Percentiles rank a stretch among this genome's conserved stretches.
Conservation (phyloP, 2,888 invertebrate species). For the Resseliella maxima region DNA sequence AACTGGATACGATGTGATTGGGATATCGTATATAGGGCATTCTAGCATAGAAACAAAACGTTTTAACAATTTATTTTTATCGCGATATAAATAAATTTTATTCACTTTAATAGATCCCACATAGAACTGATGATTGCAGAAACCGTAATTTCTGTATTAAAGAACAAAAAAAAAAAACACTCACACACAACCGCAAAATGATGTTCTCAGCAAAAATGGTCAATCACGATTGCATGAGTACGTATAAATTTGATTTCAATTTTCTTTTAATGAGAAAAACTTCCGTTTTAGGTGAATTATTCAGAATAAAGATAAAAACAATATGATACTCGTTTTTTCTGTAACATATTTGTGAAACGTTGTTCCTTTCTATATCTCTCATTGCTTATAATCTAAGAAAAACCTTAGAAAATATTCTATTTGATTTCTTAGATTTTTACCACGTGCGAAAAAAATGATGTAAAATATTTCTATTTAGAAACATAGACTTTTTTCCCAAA, state of each 20-base stretch:
- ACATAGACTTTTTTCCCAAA: too few relatives aligned
- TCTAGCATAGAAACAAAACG: constrained; percentile 28
- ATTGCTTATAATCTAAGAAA: not conserved
- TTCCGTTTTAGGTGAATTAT: constrained; percentile 7
- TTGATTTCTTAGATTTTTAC: not conserved
- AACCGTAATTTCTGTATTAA: not conserved
- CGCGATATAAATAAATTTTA: constrained; percentile 42
- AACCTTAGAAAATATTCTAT: not conserved
- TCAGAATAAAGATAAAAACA: not conserved
- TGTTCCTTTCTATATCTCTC: not conserved
- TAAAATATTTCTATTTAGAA: too few relatives aligned
- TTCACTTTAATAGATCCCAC: constrained; percentile 6
- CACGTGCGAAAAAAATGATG: too few relatives aligned
- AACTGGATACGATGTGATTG: not conserved
- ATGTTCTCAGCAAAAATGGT: not conserved
- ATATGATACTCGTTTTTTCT: not conserved
- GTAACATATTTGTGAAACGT: not conserved
- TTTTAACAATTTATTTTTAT: constrained; percentile 12
- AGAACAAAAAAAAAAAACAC: not conserved
- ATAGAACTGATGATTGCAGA: not conserved
- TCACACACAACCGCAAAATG: not conserved
- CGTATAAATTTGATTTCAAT: constrained; percentile 34
- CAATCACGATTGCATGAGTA: constrained; percentile 7
- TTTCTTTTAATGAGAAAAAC: constrained; percentile 27
- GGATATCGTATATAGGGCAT: not conserved